phyloP scores from a whole-genome alignment of 2,113 vertebrate genomes.

The Dryoscopus gambensis region DNA sequence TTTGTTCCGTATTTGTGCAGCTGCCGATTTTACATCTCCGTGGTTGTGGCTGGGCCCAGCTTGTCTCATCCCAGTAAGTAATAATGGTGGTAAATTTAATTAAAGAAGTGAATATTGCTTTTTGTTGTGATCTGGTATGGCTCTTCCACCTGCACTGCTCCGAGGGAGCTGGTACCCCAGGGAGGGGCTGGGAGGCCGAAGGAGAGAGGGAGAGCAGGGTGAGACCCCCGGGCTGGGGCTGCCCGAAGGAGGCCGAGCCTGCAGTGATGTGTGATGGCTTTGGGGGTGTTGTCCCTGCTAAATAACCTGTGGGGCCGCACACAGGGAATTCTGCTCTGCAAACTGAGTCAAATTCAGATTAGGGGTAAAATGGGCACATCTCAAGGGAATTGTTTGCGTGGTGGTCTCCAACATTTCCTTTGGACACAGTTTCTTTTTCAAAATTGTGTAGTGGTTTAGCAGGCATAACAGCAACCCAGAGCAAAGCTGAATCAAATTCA shows the following conservation, averaged over 20 bases:
- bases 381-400: neutral
- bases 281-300: neutral
- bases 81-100: neutral
- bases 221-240: neutral
- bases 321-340: neutral
- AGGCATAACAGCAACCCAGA: neutral
- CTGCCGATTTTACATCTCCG: neutral
- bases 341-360: no score
- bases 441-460: neutral
- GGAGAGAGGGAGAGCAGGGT: neutral
- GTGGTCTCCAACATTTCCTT: neutral
- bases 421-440: neutral
- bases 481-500: neutral
- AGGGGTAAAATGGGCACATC: fast-evolving
- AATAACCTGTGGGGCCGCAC: neutral
- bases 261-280: fast-evolving
- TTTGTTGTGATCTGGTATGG: neutral
- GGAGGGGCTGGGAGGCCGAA: neutral
- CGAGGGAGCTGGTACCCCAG: neutral
- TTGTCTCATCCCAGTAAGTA: neutral
- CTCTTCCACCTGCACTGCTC: neutral
- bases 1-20: neutral
- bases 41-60: neutral
- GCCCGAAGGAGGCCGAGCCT: neutral
- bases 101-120: neutral